Evolutionary conservation across 2,113 vertebrate species (phyloP), one percentile per base, ranked within the genome.

Genomic region (Nibea coibor): DNA sequence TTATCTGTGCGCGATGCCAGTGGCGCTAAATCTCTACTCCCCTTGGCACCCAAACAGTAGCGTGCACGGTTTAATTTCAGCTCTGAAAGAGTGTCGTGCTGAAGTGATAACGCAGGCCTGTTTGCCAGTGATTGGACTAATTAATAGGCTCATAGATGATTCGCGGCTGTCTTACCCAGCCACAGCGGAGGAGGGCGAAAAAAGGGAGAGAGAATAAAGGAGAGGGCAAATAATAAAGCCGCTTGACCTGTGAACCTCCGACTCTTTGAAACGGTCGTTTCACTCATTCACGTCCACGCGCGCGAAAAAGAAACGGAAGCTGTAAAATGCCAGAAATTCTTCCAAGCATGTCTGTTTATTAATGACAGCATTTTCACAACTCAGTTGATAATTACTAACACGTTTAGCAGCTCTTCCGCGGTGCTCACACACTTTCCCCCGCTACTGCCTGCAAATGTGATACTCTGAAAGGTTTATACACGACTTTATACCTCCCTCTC

Each of bases 81-180:
- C 86, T 85, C 78, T 85, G 88, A 90, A 90, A 91, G 89, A 89
- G 87, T 93, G 88, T 90, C 67, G 78, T 80, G 92, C 86, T 67
- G 78, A 80, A 87, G 76, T 83, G 89, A 89, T 91, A 92, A 91
- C 75, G 63, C 65, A 12, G 84, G 86, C 81, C 90, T 92, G 92
- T 88, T 93, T 89, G 89, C 89, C 87, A 80, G 87, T 89, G 92
- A 92, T 92, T 91, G 90, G 89, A 86, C 93, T 93, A 93, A 93
- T 93, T 92, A 89, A 94, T 89, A 89, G 86, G 84, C 87, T 91
- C 88, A 80, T 78, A 79, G 82, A 92, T 91, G 90, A 93, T 91
- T 87, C 82, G 26, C 15, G 64, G 73, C 91, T 79, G 78, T 80
- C 83, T 84, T 42, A 80, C 43, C 69, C 82, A 83, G 87, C 80